These are phyloP conservation scores for Drosophila setosimentum DNA, from an alignment of 2,888 invertebrate genomes.

Conservation along the genomic window DNA sequence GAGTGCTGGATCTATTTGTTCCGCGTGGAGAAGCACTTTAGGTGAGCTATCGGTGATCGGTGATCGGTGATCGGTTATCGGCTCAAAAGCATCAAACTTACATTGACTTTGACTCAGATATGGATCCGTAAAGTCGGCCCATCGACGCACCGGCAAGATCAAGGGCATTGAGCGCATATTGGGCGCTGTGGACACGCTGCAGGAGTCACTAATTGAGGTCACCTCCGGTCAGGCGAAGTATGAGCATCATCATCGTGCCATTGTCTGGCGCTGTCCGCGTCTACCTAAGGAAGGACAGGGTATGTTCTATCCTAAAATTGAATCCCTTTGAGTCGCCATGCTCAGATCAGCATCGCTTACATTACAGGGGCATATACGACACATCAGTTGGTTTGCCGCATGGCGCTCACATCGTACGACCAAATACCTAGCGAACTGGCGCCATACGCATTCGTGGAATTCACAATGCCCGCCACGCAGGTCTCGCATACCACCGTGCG, in stretches of 20 bases:
- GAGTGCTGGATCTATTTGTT: constrained; percentile 99
- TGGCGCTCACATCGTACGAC: constrained; percentile 98
- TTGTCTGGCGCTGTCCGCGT: constrained; percentile 99
- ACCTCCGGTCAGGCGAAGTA: constrained; percentile 99
- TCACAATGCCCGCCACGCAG: constrained; percentile 99
- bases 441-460: constrained; percentile 95
- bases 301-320: constrained; percentile 80
- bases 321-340: neutral
- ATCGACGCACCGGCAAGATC: constrained; percentile 94
- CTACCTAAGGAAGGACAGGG: constrained; percentile 99
- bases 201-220: constrained; percentile 96
- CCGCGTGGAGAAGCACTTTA: constrained; percentile 98
- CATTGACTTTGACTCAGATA: constrained; percentile 87
- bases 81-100: neutral
- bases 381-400: constrained; percentile 96
- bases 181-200: constrained; percentile 95
- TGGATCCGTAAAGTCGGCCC: constrained; percentile 98
- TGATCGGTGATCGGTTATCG: too few species aligned
- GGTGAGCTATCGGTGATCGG: constrained; percentile 70
- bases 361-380: constrained; percentile 97
- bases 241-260: constrained; percentile 98
- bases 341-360: constrained; percentile 55
- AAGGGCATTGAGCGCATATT: constrained; percentile 96
- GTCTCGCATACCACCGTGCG: constrained; percentile 97
- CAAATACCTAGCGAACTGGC: constrained; percentile 97